A percentile compares a stretch with the other conserved stretches of the same genome.
phyloP scores from a whole-genome alignment of 1,140 invertebrate genomes.

The Chelonus insularis region DNA sequence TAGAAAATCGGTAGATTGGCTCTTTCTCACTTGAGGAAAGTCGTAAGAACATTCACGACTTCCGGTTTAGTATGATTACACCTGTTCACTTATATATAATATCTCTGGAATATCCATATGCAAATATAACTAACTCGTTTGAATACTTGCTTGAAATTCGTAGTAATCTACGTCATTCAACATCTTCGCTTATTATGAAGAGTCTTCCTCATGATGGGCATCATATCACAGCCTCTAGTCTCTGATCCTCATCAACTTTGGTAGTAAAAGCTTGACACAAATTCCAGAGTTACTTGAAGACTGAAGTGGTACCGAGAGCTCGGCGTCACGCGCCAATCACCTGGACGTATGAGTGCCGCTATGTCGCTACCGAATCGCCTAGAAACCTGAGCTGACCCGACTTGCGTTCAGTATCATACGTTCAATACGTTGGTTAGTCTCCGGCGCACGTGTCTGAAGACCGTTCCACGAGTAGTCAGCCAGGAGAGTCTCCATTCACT shows the following conservation, averaged over 20 bases:
- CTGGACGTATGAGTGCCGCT: conserved; percentile 24
- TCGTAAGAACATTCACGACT: conserved; percentile 8
- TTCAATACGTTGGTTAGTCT: neutral
- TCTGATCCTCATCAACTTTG: neutral
- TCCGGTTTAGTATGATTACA: neutral
- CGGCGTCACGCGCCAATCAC: neutral
- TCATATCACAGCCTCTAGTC: too few species aligned
- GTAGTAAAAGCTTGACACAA: conserved; percentile 7
- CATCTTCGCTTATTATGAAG: too few species aligned
- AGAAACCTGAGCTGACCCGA: conserved; percentile 41
- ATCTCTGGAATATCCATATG: neutral
- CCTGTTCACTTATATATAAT: neutral
- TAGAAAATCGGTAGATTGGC: conserved; percentile 45
- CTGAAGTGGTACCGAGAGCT: conserved; percentile 8
- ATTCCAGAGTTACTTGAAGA: neutral
- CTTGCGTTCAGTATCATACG: conserved; percentile 14
- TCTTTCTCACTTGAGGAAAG: conserved; percentile 28
- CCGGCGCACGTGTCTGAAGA: conserved; percentile 11
- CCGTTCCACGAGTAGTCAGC: too few species aligned
- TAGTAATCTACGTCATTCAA: too few species aligned
- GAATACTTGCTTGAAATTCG: too few species aligned
- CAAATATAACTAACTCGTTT: too few species aligned
- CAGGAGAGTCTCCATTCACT: neutral
- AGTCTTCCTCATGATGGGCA: too few species aligned
- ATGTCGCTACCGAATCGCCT: conserved; percentile 33